Evolutionary conservation across 2,797 vertebrate species (phyloP).

Genomic region (Fundulus diaphanus): DNA sequence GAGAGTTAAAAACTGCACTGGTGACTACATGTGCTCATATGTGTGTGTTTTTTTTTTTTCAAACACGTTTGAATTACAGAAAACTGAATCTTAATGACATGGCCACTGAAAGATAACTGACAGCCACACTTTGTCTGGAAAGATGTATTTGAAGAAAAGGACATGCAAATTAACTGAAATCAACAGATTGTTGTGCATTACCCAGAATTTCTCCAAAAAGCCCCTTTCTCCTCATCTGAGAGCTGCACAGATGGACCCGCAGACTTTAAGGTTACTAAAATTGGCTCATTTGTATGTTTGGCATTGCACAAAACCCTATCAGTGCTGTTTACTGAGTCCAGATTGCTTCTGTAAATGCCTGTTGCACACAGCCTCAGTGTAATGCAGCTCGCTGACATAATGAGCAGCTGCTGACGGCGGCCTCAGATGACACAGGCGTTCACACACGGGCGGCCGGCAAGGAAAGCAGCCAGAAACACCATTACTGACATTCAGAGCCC

Average conservation of each 20-base stretch:
- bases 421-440: slow-evolving; percentile 26
- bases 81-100: background rate
- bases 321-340: slow-evolving; percentile 43
- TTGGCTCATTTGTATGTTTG: slow-evolving; percentile 41
- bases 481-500: slow-evolving; percentile 14
- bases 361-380: slow-evolving; percentile 26
- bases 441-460: slow-evolving; percentile 8
- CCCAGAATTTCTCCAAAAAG: slow-evolving; percentile 6
- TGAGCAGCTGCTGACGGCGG: slow-evolving; percentile 52
- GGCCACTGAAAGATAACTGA: background rate
- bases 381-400: slow-evolving; percentile 35
- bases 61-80: background rate
- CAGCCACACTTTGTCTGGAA: background rate
- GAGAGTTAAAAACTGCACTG: background rate
- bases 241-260: slow-evolving; percentile 28
- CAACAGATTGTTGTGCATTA: background rate
- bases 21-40: background rate
- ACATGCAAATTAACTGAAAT: slow-evolving; percentile 3
- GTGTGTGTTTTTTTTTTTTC: background rate
- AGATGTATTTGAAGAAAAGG: background rate
- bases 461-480: slow-evolving; percentile 23
- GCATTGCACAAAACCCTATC: slow-evolving; percentile 31
- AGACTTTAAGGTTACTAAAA: slow-evolving; percentile 21
- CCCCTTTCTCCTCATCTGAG: slow-evolving; percentile 13
- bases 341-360: slow-evolving; percentile 50